Conservation (phyloP, 2,888 invertebrate species). For the Hetaerina titia region DNA sequence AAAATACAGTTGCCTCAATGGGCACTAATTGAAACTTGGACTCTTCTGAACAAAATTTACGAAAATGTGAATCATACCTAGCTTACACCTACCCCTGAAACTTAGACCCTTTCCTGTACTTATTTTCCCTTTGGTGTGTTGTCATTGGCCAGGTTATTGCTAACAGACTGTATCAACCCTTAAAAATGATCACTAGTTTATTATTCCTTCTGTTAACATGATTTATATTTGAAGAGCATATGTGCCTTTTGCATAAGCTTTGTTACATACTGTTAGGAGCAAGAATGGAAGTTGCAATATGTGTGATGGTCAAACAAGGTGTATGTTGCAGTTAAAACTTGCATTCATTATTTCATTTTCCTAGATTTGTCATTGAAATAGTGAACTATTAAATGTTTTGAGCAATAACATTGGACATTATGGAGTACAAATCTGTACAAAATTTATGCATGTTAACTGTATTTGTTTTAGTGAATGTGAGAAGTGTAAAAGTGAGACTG, state of each 20-base stretch:
- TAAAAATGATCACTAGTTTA: neutral
- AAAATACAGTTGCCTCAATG: too few species aligned
- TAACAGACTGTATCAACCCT: too few species aligned
- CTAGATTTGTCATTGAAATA: neutral
- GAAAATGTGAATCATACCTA: too few species aligned
- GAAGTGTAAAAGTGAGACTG: neutral
- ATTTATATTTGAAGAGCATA: neutral
- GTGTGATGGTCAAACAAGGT: neutral
- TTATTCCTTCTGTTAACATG: neutral
- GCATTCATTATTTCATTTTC: neutral
- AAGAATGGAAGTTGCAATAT: neutral
- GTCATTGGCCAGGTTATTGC: too few species aligned
- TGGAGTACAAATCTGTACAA: conserved; percentile 14
- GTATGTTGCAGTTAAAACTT: neutral
- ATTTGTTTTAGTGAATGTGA: neutral
- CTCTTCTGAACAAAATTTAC: too few species aligned
- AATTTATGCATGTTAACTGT: neutral
- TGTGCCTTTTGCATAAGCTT: conserved; percentile 19
- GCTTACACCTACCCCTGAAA: too few species aligned
- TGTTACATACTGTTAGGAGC: neutral
- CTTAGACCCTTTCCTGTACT: too few species aligned
- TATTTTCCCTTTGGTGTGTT: too few species aligned
- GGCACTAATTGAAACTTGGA: too few species aligned
- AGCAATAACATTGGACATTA: neutral
- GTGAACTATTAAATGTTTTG: neutral